Conservation (phyloP, 2,888 invertebrate genomes). For the Harmothoe impar region DNA sequence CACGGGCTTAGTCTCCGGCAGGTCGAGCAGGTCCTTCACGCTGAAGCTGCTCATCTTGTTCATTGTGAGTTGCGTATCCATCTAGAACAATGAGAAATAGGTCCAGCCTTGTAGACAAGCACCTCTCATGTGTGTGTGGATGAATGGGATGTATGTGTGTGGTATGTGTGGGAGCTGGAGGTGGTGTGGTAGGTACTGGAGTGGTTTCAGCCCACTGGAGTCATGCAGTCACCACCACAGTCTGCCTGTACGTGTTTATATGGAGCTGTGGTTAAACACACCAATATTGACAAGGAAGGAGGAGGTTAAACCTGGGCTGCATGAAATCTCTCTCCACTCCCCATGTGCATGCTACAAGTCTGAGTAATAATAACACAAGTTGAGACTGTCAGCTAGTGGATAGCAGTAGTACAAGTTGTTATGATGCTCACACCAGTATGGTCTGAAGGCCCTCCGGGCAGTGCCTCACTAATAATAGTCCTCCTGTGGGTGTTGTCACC, state of each 20-base stretch:
- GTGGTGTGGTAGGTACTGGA: no score
- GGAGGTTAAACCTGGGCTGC: neutral
- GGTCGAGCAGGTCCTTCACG: conserved; percentile 64
- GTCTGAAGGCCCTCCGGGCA: conserved; percentile 16
- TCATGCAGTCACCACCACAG: neutral
- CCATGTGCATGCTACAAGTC: neutral
- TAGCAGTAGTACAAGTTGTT: neutral
- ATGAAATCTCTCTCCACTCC: no score
- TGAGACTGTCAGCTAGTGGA: neutral
- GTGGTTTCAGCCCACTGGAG: neutral
- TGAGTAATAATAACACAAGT: neutral
- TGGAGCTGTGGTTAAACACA: neutral
- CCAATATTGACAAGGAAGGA: conserved; percentile 11
- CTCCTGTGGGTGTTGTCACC: conserved; percentile 41
- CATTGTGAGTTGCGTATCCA: conserved; percentile 64
- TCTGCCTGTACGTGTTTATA: neutral
- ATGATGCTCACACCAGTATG: neutral
- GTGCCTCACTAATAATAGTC: conserved; percentile 40
- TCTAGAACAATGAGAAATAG: conserved; percentile 58
- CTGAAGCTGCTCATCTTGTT: conserved; percentile 64
- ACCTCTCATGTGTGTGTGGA: conserved; percentile 28
- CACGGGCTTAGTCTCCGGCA: conserved; percentile 58
- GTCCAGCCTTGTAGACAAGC: neutral
- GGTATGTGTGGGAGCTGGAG: neutral
- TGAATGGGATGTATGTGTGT: neutral